phyloP scores from a whole-genome alignment of 2,888 invertebrate species.

The Tolmerus cingulatus region DNA sequence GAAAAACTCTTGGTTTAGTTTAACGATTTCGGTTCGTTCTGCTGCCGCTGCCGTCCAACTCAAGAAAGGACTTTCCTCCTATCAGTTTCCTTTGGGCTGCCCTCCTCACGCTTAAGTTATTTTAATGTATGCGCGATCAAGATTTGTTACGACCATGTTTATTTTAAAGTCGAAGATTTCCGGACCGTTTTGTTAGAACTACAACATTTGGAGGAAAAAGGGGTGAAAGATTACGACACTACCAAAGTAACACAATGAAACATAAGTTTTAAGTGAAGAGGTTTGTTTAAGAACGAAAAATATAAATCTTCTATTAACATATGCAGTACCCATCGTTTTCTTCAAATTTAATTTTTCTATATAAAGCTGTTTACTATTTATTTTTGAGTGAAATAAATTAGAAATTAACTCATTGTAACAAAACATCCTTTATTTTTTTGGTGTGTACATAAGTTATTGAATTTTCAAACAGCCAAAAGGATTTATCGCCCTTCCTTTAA shows the following conservation, averaged over 20 bases:
- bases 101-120: constrained; percentile 24
- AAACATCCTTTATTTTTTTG: no score
- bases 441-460: no score
- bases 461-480: no score
- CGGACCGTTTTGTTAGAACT: background rate
- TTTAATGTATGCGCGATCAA: constrained; percentile 26
- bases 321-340: no score
- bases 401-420: no score
- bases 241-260: background rate
- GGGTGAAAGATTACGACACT: background rate
- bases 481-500: no score
- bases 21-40: background rate
- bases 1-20: constrained; percentile 20
- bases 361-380: no score
- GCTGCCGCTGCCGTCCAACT: background rate
- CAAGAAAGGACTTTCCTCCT: background rate
- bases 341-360: no score
- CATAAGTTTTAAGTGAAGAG: background rate
- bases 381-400: no score
- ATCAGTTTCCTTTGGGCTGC: background rate
- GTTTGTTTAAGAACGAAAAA: no score
- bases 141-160: constrained; percentile 26
- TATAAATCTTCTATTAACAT: no score
- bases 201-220: background rate
- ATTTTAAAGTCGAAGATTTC: constrained; percentile 12